A percentile compares a stretch with the other conserved stretches of the same genome.
phyloP scores from a whole-genome alignment of 92 coral and sea anemone species.

The Ricordea florida region DNA sequence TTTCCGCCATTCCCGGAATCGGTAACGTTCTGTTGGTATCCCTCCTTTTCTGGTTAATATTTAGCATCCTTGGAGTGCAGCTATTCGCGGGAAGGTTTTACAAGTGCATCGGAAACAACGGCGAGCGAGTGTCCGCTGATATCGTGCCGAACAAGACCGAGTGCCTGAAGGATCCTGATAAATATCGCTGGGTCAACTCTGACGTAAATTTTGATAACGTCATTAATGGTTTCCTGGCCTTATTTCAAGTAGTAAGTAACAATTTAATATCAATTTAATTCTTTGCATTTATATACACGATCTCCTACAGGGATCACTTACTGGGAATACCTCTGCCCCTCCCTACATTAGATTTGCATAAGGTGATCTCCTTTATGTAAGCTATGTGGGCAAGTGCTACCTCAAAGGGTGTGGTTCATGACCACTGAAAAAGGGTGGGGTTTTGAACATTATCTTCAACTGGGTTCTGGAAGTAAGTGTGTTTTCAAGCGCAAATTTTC shows the following conservation, averaged over 20 bases:
- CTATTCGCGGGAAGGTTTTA: slow-evolving; percentile 91
- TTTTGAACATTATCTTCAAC: no score
- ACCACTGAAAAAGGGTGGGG: no score
- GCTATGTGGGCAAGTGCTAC: no score
- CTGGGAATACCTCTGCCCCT: no score
- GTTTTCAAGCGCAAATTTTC: no score
- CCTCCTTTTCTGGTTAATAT: slow-evolving; percentile 92
- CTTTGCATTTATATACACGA: no score
- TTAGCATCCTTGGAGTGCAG: slow-evolving; percentile 96
- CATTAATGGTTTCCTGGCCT: slow-evolving; percentile 84
- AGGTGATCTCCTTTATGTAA: no score
- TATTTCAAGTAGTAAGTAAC: slow-evolving; percentile 88
- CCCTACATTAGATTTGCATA: no score
- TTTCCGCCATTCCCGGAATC: slow-evolving; percentile 96
- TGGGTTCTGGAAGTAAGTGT: no score
- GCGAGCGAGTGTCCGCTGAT: slow-evolving; percentile 59
- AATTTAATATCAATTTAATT: no score
- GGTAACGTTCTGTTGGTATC: slow-evolving; percentile 92
- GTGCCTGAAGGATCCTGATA: slow-evolving; percentile 60
- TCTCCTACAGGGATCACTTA: no score
- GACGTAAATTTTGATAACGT: slow-evolving; percentile 95
- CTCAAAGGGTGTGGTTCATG: no score
- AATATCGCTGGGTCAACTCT: slow-evolving; percentile 92
- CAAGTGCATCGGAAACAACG: slow-evolving; percentile 76
- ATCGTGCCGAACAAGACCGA: slow-evolving; percentile 78